Evolutionary conservation across 2,888 invertebrate species (phyloP).

Genomic region (Baccha elongata): DNA sequence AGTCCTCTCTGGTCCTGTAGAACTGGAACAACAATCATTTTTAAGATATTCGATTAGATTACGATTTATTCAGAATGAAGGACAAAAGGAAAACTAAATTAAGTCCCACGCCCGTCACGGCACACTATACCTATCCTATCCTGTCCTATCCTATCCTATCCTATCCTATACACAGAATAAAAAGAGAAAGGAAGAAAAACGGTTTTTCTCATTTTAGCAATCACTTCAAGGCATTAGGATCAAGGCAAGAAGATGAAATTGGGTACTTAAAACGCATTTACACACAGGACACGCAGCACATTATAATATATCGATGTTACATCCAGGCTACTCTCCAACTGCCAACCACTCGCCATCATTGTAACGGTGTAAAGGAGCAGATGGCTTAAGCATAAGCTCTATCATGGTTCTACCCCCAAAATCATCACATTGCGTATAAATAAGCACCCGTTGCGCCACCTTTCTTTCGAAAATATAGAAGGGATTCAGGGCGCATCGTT

Average conservation of each 20-base stretch:
- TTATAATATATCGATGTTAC: slow-evolving; percentile 75
- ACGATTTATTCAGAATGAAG: slow-evolving; percentile 52
- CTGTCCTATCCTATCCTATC: too few relatives aligned
- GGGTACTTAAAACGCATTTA: slow-evolving; percentile 76
- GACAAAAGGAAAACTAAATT: slow-evolving; percentile 44
- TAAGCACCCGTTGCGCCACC: slow-evolving; percentile 42
- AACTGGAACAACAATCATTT: slow-evolving; percentile 57
- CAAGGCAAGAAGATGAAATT: slow-evolving; percentile 74
- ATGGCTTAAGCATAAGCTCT: slow-evolving; percentile 56
- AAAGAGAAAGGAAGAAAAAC: slow-evolving; percentile 23
- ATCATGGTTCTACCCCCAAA: slow-evolving; percentile 41
- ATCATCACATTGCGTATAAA: slow-evolving; percentile 73
- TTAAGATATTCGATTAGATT: slow-evolving; percentile 72
- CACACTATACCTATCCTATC: too few relatives aligned
- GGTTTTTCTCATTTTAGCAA: slow-evolving; percentile 39
- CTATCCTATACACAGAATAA: too few relatives aligned
- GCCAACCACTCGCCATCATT: slow-evolving; percentile 15
- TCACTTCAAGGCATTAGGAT: slow-evolving; percentile 69
- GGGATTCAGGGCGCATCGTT: slow-evolving; percentile 29
- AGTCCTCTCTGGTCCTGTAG: slow-evolving; percentile 8
- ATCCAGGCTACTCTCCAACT: slow-evolving; percentile 48
- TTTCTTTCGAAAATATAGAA: slow-evolving; percentile 16
- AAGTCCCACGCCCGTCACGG: slow-evolving; percentile 15
- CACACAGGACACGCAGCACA: slow-evolving; percentile 75
- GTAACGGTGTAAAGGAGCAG: slow-evolving; percentile 55